These are phyloP conservation scores for Solenodon paradoxus DNA, from an alignment of 2,113 vertebrate species.

Conservation along the genomic window DNA sequence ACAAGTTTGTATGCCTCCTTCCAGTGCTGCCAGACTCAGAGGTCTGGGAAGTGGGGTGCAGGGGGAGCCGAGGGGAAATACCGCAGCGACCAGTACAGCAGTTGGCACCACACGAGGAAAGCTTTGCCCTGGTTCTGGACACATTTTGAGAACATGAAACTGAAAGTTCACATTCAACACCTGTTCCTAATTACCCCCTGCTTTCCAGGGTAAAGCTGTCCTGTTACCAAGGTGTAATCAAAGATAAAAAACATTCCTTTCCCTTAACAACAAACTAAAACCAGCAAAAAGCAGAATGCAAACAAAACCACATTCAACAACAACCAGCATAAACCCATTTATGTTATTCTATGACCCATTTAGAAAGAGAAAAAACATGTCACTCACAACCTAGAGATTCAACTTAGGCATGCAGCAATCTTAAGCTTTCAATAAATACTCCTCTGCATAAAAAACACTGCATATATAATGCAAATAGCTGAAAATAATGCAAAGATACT, in stretches of 20 bases:
- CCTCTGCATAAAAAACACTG: background rate
- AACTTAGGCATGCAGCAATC: background rate
- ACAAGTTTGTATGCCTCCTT: background rate
- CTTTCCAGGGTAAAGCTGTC: background rate
- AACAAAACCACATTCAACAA: background rate
- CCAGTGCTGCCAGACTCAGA: background rate
- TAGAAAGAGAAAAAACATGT: background rate
- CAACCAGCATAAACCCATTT: background rate
- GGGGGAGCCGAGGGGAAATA: background rate
- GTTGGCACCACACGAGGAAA: background rate
- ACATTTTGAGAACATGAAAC: constrained; percentile 20
- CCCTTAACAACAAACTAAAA: constrained; percentile 7
- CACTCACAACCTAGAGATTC: background rate
- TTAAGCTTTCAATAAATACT: background rate
- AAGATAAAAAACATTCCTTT: background rate
- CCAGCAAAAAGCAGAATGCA: background rate
- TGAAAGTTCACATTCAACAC: background rate
- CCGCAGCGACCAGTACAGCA: rapidly evolving
- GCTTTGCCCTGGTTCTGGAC: background rate
- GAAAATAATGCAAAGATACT: constrained; percentile 7
- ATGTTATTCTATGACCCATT: background rate
- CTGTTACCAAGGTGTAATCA: background rate
- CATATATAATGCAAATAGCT: background rate
- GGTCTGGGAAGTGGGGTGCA: background rate
- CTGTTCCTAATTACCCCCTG: background rate